Conservation (phyloP, 2,113 vertebrate species). For the Tringa solitaria region DNA sequence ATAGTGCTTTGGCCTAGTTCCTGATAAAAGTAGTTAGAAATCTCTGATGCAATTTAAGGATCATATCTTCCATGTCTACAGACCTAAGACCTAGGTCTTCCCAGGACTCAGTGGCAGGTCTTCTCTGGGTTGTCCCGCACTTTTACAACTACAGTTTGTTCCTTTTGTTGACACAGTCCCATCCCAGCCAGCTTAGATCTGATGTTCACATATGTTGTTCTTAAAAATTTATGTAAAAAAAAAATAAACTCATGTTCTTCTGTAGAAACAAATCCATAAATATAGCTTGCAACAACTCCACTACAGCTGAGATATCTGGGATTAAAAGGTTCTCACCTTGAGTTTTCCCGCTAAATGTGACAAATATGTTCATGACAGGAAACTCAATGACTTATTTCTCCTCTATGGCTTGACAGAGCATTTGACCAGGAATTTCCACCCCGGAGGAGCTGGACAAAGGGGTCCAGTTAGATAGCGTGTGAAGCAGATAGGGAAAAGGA, state of each 20-base stretch:
- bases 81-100: neutral
- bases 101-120: accelerated
- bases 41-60: neutral
- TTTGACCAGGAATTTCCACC: neutral
- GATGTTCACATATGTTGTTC: neutral
- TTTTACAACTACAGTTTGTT: neutral
- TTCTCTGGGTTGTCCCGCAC: neutral
- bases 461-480: neutral
- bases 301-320: no score
- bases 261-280: neutral
- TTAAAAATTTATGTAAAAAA: neutral
- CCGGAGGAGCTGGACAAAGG: neutral
- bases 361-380: neutral
- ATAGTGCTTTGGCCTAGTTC: neutral
- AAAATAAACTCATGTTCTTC: neutral
- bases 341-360: neutral
- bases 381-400: neutral
- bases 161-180: neutral
- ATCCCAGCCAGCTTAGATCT: neutral
- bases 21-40: neutral
- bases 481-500: neutral
- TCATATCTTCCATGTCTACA: neutral
- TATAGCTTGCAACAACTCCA: neutral
- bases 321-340: neutral
- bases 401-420: neutral